phyloP scores from a whole-genome alignment of 2,888 invertebrate genomes.

The Teleogryllus oceanicus region DNA sequence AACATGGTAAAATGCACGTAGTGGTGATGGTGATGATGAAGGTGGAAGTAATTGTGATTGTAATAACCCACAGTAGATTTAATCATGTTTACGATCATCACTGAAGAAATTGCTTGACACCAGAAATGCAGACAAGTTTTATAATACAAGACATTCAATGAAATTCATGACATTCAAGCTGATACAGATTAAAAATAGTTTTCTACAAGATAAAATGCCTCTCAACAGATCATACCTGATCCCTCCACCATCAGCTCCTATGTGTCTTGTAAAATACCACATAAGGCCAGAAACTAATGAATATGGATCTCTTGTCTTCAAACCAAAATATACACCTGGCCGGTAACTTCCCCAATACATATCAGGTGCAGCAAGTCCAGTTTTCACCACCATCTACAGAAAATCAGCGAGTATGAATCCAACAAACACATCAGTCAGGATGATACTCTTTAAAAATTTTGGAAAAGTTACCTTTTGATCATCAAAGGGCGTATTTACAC shows the following conservation, averaged over 20 bases:
- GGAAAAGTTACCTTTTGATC: constrained; percentile 64
- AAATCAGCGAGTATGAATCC: neutral
- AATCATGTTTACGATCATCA: too few relatives aligned
- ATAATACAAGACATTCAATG: too few relatives aligned
- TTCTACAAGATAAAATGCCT: too few relatives aligned
- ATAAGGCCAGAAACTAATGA: constrained; percentile 91
- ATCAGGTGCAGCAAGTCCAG: constrained; percentile 70
- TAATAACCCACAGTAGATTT: too few relatives aligned
- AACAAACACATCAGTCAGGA: constrained; percentile 22
- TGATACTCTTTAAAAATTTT: neutral
- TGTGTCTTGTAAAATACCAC: constrained; percentile 81
- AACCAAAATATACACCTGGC: constrained; percentile 58
- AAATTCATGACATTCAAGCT: too few relatives aligned
- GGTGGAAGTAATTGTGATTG: too few relatives aligned
- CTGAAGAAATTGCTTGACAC: too few relatives aligned
- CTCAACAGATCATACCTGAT: constrained; percentile 53
- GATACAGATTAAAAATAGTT: too few relatives aligned
- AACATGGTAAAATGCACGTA: too few relatives aligned
- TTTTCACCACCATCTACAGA: constrained; percentile 62
- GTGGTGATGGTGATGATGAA: too few relatives aligned
- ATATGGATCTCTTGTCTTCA: constrained; percentile 84
- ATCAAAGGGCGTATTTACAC: constrained; percentile 81
- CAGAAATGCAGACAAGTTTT: too few relatives aligned
- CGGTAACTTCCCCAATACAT: constrained; percentile 91
- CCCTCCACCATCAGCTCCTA: constrained; percentile 68